These are phyloP conservation scores for Drosophila nigritarsus DNA, from an alignment of 2,888 invertebrate species.

Conservation along the genomic window DNA sequence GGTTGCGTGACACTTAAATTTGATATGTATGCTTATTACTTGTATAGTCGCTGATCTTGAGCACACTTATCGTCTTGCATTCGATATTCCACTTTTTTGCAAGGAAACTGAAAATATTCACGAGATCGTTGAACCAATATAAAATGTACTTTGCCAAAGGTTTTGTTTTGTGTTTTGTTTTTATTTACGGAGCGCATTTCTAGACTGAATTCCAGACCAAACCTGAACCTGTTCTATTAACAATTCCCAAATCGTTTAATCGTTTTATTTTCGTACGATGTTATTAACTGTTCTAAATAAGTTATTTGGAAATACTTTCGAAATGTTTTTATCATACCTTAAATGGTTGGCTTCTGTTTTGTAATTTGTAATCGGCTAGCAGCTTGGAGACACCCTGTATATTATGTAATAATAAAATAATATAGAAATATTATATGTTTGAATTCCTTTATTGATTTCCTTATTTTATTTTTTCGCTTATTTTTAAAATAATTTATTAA, in stretches of 20 bases:
- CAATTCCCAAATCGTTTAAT: not conserved
- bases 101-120: constrained; percentile 31
- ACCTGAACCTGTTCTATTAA: constrained; percentile 13
- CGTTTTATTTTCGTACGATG: not conserved
- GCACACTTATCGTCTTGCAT: constrained; percentile 43
- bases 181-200: not conserved
- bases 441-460: not conserved
- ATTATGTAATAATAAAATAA: not conserved
- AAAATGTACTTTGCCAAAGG: constrained; percentile 13
- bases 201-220: constrained; percentile 2
- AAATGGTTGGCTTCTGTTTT: constrained; percentile 8
- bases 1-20: constrained; percentile 60
- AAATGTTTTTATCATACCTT: not conserved
- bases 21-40: constrained; percentile 36
- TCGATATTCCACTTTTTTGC: constrained; percentile 21
- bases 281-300: constrained; percentile 1
- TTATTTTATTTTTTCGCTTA: too few species aligned
- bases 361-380: not conserved
- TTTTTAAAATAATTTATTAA: not conserved
- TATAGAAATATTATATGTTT: not conserved
- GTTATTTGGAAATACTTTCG: not conserved
- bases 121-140: constrained; percentile 53
- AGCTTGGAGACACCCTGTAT: not conserved
- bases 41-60: constrained; percentile 55
- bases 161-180: not conserved